Conservation (phyloP, 2,888 invertebrate species). For the Meiosimyza decipiens region DNA sequence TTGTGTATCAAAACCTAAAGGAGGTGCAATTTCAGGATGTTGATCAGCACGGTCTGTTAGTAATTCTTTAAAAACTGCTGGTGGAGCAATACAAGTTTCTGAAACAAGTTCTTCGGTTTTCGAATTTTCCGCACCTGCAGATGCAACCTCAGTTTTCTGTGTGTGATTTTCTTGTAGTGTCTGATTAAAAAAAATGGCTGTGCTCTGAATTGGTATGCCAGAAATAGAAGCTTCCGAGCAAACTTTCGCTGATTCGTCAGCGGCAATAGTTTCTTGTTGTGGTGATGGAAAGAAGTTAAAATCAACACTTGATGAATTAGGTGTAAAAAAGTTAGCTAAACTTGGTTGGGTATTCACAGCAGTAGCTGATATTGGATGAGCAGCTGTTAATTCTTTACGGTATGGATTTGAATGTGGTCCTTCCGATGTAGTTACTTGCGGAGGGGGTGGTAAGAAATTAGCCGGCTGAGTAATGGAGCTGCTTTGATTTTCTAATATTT, state of each 20-base stretch:
- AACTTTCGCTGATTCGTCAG: not conserved
- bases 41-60: not conserved
- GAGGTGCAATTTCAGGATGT: slow-evolving; percentile 36
- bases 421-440: slow-evolving; percentile 7
- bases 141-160: slow-evolving; percentile 21
- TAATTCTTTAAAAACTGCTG: slow-evolving; percentile 26
- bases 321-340: slow-evolving; percentile 46
- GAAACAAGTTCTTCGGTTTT: slow-evolving; percentile 8
- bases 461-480: slow-evolving; percentile 11
- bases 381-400: slow-evolving; percentile 32
- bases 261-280: not conserved
- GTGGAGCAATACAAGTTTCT: slow-evolving; percentile 32
- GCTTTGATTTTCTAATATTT: not conserved
- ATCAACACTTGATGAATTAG: slow-evolving; percentile 26
- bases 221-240: slow-evolving; percentile 12
- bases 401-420: slow-evolving; percentile 41
- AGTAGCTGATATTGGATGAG: not conserved
- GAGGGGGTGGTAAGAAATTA: slow-evolving; percentile 38
- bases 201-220: not conserved
- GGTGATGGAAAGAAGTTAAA: slow-evolving; percentile 43
- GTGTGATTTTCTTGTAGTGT: slow-evolving; percentile 26
- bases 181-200: slow-evolving; percentile 3
- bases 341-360: slow-evolving; percentile 32
- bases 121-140: slow-evolving; percentile 18
- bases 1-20: slow-evolving; percentile 50